phyloP scores from a whole-genome alignment of 2,797 vertebrate species.

The Phoebastria nigripes region DNA sequence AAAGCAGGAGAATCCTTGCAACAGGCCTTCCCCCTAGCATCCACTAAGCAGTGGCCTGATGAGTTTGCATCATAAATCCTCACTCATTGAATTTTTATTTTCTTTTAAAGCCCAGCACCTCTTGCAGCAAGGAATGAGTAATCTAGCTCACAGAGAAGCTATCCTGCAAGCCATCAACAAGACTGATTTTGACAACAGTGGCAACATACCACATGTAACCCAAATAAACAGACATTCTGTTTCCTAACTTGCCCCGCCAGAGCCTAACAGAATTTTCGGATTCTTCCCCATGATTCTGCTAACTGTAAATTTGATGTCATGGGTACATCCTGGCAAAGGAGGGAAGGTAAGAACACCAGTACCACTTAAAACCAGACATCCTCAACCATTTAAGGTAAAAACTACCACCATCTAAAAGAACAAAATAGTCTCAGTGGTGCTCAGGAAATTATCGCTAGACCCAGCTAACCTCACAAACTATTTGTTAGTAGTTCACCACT shows the following conservation, averaged over 20 bases:
- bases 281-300: not conserved
- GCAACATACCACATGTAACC: not conserved
- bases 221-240: not conserved
- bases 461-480: not conserved
- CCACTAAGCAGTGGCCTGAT: not conserved
- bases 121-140: not conserved
- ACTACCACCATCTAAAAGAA: not conserved
- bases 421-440: not conserved
- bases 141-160: not conserved
- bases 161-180: not conserved
- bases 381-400: not conserved
- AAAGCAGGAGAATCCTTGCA: not conserved
- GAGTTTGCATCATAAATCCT: not conserved
- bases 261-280: not conserved
- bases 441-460: not conserved
- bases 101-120: not conserved
- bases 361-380: not conserved
- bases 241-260: not conserved
- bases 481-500: not conserved
- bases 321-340: not conserved
- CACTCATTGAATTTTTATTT: not conserved
- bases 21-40: not conserved
- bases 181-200: not conserved
- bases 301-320: not conserved
- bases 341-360: not conserved